Conservation (phyloP, 2,113 vertebrate species). For the Tragelaphus strepsiceros region DNA sequence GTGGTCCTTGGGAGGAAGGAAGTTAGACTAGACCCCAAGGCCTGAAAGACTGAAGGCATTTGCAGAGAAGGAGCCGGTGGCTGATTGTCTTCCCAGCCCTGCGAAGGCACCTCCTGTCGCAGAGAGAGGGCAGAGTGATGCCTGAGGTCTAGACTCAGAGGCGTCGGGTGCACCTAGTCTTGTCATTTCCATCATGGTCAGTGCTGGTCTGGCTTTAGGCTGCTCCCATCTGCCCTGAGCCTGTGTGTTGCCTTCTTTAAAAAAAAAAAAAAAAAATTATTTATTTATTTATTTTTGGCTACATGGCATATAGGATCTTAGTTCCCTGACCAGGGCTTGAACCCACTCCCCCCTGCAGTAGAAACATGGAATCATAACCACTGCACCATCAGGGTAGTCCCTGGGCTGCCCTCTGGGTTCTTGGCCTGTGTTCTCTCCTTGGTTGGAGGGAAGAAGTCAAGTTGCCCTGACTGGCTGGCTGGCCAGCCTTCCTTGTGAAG, state of each 20-base stretch:
- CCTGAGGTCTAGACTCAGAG: too few species aligned
- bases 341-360: accelerated
- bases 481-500: background rate
- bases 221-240: too few species aligned
- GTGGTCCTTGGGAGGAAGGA: background rate
- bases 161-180: background rate
- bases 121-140: background rate
- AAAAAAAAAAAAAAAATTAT: background rate
- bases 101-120: accelerated
- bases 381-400: background rate
- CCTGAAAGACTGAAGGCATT: background rate
- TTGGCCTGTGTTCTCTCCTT: background rate
- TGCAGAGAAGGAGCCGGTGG: background rate
- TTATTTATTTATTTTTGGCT: background rate
- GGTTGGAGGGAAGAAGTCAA: background rate
- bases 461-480: background rate
- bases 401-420: background rate
- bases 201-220: background rate
- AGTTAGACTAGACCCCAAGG: background rate
- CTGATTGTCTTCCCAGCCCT: background rate
- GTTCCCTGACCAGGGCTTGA: background rate
- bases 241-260: background rate
- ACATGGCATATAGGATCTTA: background rate
- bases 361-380: background rate
- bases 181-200: background rate